Percentiles rank a stretch among this genome's conserved stretches.
Conservation (phyloP, 2,797 vertebrate genomes). For the Neoniphon sammara region DNA sequence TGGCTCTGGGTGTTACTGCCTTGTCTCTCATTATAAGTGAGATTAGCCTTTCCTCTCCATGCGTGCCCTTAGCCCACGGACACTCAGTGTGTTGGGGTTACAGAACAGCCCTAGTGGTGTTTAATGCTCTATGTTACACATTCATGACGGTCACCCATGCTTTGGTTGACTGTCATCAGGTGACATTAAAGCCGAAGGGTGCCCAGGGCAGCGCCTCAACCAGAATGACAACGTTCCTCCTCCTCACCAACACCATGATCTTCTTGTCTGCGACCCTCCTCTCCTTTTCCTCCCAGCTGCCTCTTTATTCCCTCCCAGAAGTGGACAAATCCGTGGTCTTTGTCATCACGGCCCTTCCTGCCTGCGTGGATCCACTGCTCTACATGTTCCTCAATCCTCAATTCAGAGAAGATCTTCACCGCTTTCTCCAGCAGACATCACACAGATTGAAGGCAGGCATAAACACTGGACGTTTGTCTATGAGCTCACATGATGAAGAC, state of each 20-base stretch:
- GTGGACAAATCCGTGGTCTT: constrained; percentile 85
- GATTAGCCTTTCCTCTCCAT: constrained; percentile 82
- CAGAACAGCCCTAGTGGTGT: constrained; percentile 83
- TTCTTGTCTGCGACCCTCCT: constrained; percentile 87
- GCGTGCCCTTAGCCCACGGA: constrained; percentile 83
- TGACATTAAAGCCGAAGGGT: constrained; percentile 73
- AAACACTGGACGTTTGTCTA: constrained; percentile 30
- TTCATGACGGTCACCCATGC: constrained; percentile 86
- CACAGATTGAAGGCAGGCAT: constrained; percentile 71
- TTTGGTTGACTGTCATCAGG: constrained; percentile 82
- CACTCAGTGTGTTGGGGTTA: constrained; percentile 81
- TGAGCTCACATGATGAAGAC: constrained; percentile 85
- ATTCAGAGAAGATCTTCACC: constrained; percentile 86
- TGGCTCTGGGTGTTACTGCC: constrained; percentile 80
- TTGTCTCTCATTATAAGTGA: constrained; percentile 75
- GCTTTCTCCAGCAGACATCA: constrained; percentile 75
- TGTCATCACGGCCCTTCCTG: constrained; percentile 85
- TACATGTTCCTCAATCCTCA: constrained; percentile 89
- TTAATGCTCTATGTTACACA: constrained; percentile 88
- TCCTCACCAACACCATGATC: constrained; percentile 87
- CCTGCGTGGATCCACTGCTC: constrained; percentile 88
- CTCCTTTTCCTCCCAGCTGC: constrained; percentile 85
- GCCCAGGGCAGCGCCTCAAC: constrained; percentile 85
- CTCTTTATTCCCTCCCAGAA: constrained; percentile 83
- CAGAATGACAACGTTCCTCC: constrained; percentile 85